Evolutionary conservation across 2,113 vertebrate species (phyloP), one percentile per base, ranked within the genome.

Genomic region (Marcusenius ussheri): DNA sequence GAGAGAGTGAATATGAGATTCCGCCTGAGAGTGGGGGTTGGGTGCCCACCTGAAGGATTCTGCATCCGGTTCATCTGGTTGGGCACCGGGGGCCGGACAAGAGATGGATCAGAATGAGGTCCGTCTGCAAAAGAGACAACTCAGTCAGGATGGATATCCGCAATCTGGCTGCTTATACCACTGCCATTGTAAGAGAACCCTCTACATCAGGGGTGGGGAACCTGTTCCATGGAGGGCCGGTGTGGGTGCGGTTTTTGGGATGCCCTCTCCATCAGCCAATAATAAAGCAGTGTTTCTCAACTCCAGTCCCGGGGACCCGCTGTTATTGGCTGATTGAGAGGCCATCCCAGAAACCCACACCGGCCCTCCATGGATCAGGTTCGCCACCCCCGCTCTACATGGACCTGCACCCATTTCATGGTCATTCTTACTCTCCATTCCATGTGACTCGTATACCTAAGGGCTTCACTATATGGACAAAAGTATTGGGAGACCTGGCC

Each of bases 1-100:
- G 56, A 62, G 5, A 6, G 56, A 2, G 77, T 8, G 19, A 45
- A 83, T 17, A 24, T 45, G 13, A 13, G 35, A 24, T 21, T 58
- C 31, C 1, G 27, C 24, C 86, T 21, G 19, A 21, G 53, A 58
- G 6, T 15, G 21, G 47, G 47, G 35, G 49, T 56, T 21, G 1
- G 51, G 19, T 56, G 62, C 91, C 91, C 94, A 99, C 98, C 98
- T 94, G 96, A 90, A 87, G 97, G 97, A 88, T 96, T 95, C 94
- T 96, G 96, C 95, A 99, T 97, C 89, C 98, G 96, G 93, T 96
- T 97, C 93, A 99, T 97, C 93, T 97, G 98, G 93, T 96, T 98
- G 93, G 97, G 97, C 95, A 97, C 98, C 91, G 92, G 92, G 86
- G 97, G 96, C 94, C 97, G 96, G 94, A 99, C 97, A 94, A 98